Percentiles rank a stretch among this genome's conserved stretches.
Evolutionary conservation across 2,113 vertebrate genomes (phyloP).

Genomic region (Gymnobelideus leadbeateri): DNA sequence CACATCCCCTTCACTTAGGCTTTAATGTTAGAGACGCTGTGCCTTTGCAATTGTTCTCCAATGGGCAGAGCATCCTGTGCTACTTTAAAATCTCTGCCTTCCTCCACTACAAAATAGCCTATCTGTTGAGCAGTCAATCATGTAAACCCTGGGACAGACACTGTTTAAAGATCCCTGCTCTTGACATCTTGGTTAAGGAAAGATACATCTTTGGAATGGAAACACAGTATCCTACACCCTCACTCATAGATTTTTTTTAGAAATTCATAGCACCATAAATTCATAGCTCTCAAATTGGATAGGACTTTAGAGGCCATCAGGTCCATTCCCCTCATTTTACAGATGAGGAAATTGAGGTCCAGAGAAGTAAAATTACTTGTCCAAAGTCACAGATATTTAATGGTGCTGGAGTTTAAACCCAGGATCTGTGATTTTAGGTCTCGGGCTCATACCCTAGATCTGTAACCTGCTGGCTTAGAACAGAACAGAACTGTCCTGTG

Average conservation of each 20-base stretch:
- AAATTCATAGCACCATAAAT: not conserved
- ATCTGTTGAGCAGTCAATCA: not conserved
- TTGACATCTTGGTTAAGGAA: not conserved
- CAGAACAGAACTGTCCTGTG: not conserved
- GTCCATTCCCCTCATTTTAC: not conserved
- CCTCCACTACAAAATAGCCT: not conserved
- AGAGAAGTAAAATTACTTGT: not conserved
- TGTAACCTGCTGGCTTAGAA: not conserved
- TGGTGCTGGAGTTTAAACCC: not conserved
- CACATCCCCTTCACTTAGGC: not conserved
- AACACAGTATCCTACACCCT: not conserved
- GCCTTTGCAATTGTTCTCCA: not conserved
- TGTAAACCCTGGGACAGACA: not conserved
- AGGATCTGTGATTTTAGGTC: not conserved
- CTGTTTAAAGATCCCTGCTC: not conserved
- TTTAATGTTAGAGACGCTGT: not conserved
- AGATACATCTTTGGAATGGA: not conserved
- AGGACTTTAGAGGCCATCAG: not conserved
- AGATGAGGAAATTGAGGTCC: not conserved
- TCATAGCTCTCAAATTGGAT: not conserved
- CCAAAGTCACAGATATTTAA: not conserved
- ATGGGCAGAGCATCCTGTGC: not conserved
- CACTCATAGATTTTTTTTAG: not conserved
- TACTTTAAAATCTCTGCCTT: not conserved
- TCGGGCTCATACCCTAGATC: not conserved